phyloP scores from a whole-genome alignment of 2,113 vertebrate genomes.

The Cavia porcellus region DNA sequence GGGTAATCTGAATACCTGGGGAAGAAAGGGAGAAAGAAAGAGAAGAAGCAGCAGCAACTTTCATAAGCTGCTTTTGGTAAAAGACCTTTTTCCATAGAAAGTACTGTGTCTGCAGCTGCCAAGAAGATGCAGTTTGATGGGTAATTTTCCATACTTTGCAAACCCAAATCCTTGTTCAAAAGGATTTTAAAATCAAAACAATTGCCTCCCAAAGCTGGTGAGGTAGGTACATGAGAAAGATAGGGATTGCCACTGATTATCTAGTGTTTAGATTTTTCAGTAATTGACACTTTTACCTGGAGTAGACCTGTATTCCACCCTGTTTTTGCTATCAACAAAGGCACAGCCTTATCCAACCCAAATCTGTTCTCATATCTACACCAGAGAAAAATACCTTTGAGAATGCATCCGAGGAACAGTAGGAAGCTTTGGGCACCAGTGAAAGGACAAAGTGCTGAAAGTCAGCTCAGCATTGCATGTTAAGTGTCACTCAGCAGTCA shows the following conservation, averaged over 20 bases:
- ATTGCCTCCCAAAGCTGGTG: background rate
- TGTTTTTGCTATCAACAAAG: slow-evolving; percentile 40
- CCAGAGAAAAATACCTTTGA: background rate
- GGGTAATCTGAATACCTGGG: background rate
- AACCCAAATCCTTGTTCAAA: background rate
- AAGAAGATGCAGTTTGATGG: background rate
- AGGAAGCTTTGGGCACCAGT: background rate
- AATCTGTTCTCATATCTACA: background rate
- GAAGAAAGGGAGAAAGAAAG: background rate
- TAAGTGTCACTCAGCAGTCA: background rate
- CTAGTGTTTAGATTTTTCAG: background rate
- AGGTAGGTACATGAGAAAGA: background rate
- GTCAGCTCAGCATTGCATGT: background rate
- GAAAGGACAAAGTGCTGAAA: background rate
- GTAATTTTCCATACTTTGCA: background rate
- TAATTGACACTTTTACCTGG: background rate
- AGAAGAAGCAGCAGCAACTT: background rate
- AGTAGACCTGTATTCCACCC: background rate
- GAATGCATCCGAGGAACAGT: background rate
- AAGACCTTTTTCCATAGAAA: background rate
- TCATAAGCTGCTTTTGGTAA: background rate
- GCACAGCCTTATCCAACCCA: background rate
- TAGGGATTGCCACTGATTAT: background rate
- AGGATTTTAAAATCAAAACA: slow-evolving; percentile 23
- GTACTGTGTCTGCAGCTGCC: background rate